These are phyloP conservation scores for Rapana venosa DNA, from an alignment of 2,888 invertebrate genomes.

Conservation along the genomic window DNA sequence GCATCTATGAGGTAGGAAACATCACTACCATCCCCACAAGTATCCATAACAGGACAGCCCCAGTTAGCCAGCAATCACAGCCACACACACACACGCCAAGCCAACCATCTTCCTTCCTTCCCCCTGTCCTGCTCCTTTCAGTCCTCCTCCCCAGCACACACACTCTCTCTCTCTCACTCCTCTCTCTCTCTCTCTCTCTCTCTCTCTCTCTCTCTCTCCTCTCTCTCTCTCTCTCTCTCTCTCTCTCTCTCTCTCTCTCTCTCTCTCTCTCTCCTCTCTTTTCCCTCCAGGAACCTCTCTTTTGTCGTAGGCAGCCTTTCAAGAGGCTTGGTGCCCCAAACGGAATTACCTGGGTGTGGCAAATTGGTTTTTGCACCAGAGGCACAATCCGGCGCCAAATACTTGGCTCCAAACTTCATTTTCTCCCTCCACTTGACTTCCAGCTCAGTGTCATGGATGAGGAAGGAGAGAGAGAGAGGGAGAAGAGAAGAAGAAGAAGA, in stretches of 20 bases:
- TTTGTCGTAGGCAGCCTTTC: conserved; percentile 35
- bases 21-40: conserved; percentile 10
- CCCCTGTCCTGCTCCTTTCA: conserved; percentile 6
- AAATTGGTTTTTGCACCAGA: conserved; percentile 43
- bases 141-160: no score
- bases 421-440: conserved; percentile 32
- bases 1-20: not conserved
- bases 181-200: no score
- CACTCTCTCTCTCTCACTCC: no score
- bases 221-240: no score
- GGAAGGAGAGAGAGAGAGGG: not conserved
- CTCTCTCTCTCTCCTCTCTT: not conserved
- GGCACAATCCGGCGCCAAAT: conserved; percentile 32
- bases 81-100: no score
- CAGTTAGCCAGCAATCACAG: conserved; percentile 33
- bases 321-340: conserved; percentile 22
- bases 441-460: not conserved
- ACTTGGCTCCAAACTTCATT: conserved; percentile 33
- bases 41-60: conserved; percentile 31
- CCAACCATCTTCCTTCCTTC: not conserved
- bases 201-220: no score
- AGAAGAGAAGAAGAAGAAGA: not conserved
- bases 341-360: conserved; percentile 42
- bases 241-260: no score
- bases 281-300: not conserved